phyloP scores from a whole-genome alignment of 2,888 invertebrate genomes.

The Patella ulyssiponensis region DNA sequence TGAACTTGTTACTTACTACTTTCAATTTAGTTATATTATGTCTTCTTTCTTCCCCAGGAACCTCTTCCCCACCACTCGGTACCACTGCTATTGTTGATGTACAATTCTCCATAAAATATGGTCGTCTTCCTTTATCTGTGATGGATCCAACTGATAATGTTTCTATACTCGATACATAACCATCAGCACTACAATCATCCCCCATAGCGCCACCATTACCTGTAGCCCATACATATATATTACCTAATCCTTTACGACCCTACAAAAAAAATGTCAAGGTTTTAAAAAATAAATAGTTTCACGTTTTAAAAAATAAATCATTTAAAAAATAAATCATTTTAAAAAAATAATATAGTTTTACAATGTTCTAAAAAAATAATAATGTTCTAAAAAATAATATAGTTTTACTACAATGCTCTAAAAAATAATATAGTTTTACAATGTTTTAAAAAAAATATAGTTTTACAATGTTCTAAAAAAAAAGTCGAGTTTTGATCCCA shows the following conservation, averaged over 20 bases:
- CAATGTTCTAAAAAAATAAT: too few species aligned
- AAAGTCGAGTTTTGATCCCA: too few species aligned
- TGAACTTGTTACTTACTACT: slow-evolving; percentile 54
- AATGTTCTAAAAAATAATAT: too few species aligned
- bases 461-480: too few species aligned
- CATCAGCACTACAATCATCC: slow-evolving; percentile 69
- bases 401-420: too few species aligned
- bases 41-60: slow-evolving; percentile 32
- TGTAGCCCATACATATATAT: slow-evolving; percentile 69
- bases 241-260: slow-evolving; percentile 65
- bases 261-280: slow-evolving; percentile 24
- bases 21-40: slow-evolving; percentile 49
- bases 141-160: slow-evolving; percentile 67
- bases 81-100: slow-evolving; percentile 66
- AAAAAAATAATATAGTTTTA: too few species aligned
- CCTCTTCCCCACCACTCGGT: slow-evolving; percentile 57
- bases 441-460: too few species aligned
- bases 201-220: slow-evolving; percentile 67
- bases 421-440: too few species aligned
- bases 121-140: slow-evolving; percentile 52
- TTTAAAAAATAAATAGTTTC: background rate
- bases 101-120: slow-evolving; percentile 69
- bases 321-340: background rate
- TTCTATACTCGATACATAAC: slow-evolving; percentile 66
- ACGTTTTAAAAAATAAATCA: slow-evolving; percentile 4